phyloP scores from a whole-genome alignment of 2,888 invertebrate species.

The Andrena hattorfiana region DNA sequence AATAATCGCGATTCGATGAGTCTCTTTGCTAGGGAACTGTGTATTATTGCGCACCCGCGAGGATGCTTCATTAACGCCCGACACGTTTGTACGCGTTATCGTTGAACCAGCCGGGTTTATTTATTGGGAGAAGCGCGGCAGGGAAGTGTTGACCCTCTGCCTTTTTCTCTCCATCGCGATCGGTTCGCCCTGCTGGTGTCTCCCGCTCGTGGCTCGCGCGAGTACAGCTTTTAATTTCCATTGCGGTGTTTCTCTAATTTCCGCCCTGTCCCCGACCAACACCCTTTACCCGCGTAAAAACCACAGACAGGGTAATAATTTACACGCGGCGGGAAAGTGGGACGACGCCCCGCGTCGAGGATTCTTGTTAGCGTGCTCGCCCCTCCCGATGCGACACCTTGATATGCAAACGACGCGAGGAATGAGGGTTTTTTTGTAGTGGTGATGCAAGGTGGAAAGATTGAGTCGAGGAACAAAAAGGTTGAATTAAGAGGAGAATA shows the following conservation, averaged over 20 bases:
- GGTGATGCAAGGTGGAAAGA: slow-evolving; percentile 6
- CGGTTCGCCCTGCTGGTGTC: not conserved
- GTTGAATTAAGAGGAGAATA: slow-evolving; percentile 1
- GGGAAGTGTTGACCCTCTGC: slow-evolving; percentile 16
- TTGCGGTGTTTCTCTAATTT: slow-evolving; percentile 51
- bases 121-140: slow-evolving; percentile 34
- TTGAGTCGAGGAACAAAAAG: slow-evolving; percentile 6
- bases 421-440: not conserved
- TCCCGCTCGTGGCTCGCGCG: not conserved
- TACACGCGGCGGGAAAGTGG: slow-evolving; percentile 36
- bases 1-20: not conserved
- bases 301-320: slow-evolving; percentile 55
- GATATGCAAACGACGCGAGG: slow-evolving; percentile 25
- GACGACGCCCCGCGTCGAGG: slow-evolving; percentile 5
- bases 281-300: not conserved
- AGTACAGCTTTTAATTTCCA: slow-evolving; percentile 58
- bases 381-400: not conserved
- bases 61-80: slow-evolving; percentile 47
- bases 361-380: slow-evolving; percentile 3
- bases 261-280: slow-evolving; percentile 23
- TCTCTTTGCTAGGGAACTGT: not conserved
- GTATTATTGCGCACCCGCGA: slow-evolving; percentile 40
- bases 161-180: not conserved
- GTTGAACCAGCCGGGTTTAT: slow-evolving; percentile 12
- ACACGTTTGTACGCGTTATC: slow-evolving; percentile 25